Evolutionary conservation across 1,140 invertebrate species (phyloP).

Genomic region (Steinernema feltiae): DNA sequence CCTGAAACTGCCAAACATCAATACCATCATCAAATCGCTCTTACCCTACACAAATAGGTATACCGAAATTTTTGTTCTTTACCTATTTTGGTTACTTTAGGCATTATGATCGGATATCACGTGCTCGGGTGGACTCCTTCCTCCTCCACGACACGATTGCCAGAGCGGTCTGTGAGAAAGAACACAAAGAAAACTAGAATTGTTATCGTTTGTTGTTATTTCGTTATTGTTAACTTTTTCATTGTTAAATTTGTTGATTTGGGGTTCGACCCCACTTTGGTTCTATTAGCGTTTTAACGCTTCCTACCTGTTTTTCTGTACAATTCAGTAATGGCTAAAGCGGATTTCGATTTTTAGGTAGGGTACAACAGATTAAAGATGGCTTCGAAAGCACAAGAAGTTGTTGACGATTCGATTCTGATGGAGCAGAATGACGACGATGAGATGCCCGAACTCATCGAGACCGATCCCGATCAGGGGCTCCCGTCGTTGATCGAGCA

Average conservation of each 20-base stretch:
- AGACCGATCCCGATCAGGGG: slow-evolving; percentile 20
- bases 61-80: slow-evolving; percentile 9
- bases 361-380: slow-evolving; percentile 23
- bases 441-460: slow-evolving; percentile 50
- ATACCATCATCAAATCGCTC: slow-evolving; percentile 41
- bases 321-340: slow-evolving; percentile 17
- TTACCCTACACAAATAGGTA: slow-evolving; percentile 50
- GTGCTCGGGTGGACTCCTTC: slow-evolving; percentile 29
- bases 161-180: slow-evolving; percentile 33
- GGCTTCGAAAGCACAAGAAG: slow-evolving; percentile 24
- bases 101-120: slow-evolving; percentile 48
- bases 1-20: slow-evolving; percentile 44
- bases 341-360: slow-evolving; percentile 21
- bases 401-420: slow-evolving; percentile 31
- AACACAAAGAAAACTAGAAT: slow-evolving; percentile 18
- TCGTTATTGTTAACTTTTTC: slow-evolving; percentile 19
- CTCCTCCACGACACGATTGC: slow-evolving; percentile 40
- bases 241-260: slow-evolving; percentile 21
- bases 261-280: slow-evolving; percentile 22
- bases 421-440: slow-evolving; percentile 38
- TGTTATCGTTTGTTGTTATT: slow-evolving; percentile 37
- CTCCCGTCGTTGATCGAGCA: slow-evolving; percentile 37
- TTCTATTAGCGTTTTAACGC: slow-evolving; percentile 25
- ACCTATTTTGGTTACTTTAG: slow-evolving; percentile 36
- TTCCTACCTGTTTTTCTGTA: slow-evolving; percentile 19